Percentiles rank a stretch among this genome's conserved stretches.
Conservation (phyloP, 2,797 vertebrate species). For the Eulemur coronatus region DNA sequence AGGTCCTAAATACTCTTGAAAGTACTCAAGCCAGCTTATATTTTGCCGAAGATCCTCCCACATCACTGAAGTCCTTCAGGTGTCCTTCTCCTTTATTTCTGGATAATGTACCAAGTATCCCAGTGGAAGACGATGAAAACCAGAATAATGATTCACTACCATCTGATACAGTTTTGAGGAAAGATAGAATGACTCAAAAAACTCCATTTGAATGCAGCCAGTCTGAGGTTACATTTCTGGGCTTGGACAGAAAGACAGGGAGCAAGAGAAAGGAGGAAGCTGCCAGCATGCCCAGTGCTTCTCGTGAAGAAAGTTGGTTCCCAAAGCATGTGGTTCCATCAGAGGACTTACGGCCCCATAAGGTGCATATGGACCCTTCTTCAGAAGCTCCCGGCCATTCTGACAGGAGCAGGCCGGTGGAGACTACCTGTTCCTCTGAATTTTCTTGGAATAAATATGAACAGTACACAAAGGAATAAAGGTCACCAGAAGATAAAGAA, state of each 20-base stretch:
- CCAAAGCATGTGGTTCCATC: not conserved
- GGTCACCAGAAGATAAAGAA: constrained; percentile 37
- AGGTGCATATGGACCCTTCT: not conserved
- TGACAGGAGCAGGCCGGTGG: constrained; percentile 76
- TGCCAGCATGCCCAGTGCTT: constrained; percentile 20
- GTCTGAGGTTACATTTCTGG: constrained; percentile 85
- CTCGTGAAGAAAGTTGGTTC: not conserved
- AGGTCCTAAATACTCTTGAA: constrained; percentile 82
- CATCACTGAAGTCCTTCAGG: constrained; percentile 78
- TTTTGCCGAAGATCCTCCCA: constrained; percentile 78
- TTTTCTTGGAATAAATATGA: constrained; percentile 71
- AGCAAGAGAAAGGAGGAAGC: not conserved
- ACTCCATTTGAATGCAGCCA: constrained; percentile 81
- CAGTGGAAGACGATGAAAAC: constrained; percentile 84
- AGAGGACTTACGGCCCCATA: rapidly evolving
- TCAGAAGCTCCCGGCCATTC: not conserved
- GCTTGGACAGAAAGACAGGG: constrained; percentile 36
- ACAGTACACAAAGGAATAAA: constrained; percentile 71
- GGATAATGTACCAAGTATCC: constrained; percentile 69
- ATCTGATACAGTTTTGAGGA: not conserved
- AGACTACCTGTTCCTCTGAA: constrained; percentile 77
- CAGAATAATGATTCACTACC: not conserved
- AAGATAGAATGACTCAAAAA: not conserved
- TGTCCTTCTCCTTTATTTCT: constrained; percentile 21
- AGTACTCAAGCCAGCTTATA: constrained; percentile 73